Evolutionary conservation across 2,888 invertebrate genomes (phyloP), one percentile per base, ranked within the genome.

Genomic region (Rhagophthalmus giganteus): DNA sequence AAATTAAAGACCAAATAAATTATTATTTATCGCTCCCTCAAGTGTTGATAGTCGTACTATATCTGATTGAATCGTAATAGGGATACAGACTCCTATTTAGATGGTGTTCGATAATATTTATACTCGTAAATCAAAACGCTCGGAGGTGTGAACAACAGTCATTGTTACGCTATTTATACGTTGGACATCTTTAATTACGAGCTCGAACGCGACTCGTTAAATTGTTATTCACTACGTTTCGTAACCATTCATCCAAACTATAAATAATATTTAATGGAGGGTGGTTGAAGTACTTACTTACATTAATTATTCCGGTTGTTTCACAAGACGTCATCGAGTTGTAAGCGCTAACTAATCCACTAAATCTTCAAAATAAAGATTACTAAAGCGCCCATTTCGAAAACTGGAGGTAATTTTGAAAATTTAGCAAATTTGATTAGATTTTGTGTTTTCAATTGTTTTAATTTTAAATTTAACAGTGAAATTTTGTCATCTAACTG

Each of bases 21-120:
- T 60, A 60, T 68, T 68, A 69, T 70, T 72, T 70, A 70, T 69
- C 52, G 60, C 57, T 55, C 49, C 61, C 66, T 61, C 60, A 66
- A 67, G 67, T 69, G 68, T 62, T 67, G 68, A 67, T 67, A 66
- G 65, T 59, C 64, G 67, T 66, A 67, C 62, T 61, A 63, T 69
- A 68, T 69, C 69, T 64, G 57, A 55, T 57, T 51, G 59, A 65
- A 66, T 66, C 66, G 60, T 62, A 68, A 66, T 67, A 65, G 67
- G 61, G 60, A 59, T 63, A 60, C 64, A 48, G 63, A 65, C 69
- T 67, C 67, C 68, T 68, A 70, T 71, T 70, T 70, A 72, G 72
- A 72, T 72, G 62, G 69, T 64, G 68, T 61, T 57, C 55, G 71
- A 72, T 71, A 71, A 70, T 58, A 34, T 38, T 57, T 51, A 55